A percentile compares a stretch with the other conserved stretches of the same genome.
Evolutionary conservation across 2,888 invertebrate species (phyloP).

Genomic region (Rhagium mordax): DNA sequence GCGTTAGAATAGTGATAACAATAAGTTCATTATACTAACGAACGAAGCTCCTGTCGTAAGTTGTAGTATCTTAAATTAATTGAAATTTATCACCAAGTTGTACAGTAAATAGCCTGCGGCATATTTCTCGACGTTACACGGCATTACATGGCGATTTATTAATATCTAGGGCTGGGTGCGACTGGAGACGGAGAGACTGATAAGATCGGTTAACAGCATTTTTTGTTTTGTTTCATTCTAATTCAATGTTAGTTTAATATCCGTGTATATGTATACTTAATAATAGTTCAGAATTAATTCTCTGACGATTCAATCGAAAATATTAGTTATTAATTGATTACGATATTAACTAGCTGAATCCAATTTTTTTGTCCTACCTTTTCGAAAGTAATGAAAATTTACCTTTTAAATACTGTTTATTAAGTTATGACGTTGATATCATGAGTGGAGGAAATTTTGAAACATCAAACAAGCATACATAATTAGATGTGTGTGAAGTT

Average conservation of each 20-base stretch:
- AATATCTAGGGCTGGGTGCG: not conserved
- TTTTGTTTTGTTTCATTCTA: not conserved
- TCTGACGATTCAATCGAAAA: too few species aligned
- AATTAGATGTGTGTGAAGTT: too few species aligned
- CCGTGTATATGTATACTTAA: not conserved
- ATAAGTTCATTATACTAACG: not conserved
- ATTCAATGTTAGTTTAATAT: not conserved
- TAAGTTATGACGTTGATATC: too few species aligned
- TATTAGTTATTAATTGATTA: too few species aligned
- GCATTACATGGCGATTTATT: not conserved
- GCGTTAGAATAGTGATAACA: not conserved
- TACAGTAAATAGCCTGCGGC: not conserved
- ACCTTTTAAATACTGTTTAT: too few species aligned
- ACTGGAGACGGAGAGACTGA: not conserved
- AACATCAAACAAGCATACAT: too few species aligned
- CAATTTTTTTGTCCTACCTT: too few species aligned
- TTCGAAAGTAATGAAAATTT: too few species aligned
- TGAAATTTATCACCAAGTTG: not conserved
- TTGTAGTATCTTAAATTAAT: not conserved
- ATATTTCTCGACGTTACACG: not conserved
- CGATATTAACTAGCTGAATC: too few species aligned
- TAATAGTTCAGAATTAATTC: too few species aligned
- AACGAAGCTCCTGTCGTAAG: not conserved
- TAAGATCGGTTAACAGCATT: not conserved
- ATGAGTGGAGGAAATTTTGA: too few species aligned